Evolutionary conservation across 64 coral and sea anemone species (phyloP).

Genomic region (Acropora tenuis): DNA sequence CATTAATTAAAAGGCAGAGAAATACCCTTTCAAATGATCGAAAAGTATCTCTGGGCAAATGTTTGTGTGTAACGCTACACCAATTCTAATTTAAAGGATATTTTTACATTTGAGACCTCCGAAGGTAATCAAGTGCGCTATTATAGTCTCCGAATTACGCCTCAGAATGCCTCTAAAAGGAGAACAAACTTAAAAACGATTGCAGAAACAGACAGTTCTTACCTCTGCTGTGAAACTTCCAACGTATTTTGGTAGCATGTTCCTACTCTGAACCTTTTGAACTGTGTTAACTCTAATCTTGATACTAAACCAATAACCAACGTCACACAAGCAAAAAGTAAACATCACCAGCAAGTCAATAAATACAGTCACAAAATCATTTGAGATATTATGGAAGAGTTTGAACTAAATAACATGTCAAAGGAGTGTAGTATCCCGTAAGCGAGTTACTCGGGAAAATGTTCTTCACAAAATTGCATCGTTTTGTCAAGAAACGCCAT

Average conservation of each 20-base stretch:
- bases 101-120: constrained; percentile 16
- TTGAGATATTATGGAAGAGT: background rate
- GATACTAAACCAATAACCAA: background rate
- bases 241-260: constrained; percentile 21
- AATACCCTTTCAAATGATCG: constrained; percentile 43
- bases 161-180: constrained; percentile 35
- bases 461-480: too few relatives aligned
- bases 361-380: background rate
- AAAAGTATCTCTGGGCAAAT: constrained; percentile 49
- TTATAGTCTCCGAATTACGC: constrained; percentile 26
- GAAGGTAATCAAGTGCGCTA: constrained; percentile 2
- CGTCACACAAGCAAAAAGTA: background rate
- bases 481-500: too few relatives aligned
- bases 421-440: background rate
- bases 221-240: constrained; percentile 31
- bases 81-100: constrained; percentile 32
- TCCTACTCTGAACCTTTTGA: background rate
- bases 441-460: too few relatives aligned
- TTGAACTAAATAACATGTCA: background rate
- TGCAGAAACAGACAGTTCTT: constrained; percentile 27
- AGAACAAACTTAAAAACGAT: constrained; percentile 14
- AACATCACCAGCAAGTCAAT: background rate
- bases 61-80: constrained; percentile 41
- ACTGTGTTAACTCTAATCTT: background rate
- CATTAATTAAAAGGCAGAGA: constrained; percentile 9